Evolutionary conservation across 1,140 invertebrate species (phyloP), one percentile per base, ranked within the genome.

Genomic region (Atta texana): DNA sequence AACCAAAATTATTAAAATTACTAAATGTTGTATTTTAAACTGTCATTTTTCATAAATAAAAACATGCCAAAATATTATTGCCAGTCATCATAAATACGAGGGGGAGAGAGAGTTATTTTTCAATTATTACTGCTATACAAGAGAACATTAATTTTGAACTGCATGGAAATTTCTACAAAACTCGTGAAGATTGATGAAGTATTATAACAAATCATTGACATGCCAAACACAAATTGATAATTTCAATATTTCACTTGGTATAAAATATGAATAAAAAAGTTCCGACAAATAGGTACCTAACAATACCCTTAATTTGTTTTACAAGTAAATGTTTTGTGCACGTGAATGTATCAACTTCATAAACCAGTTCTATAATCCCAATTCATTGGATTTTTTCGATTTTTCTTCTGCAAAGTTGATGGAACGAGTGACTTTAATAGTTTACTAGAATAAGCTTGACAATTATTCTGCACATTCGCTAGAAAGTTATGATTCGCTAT

Each of bases 401-500:
- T 71, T 28, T 55, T 2, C 16, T 69, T 34, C 24, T n/a, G 8
- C 66, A 12, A 64, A 18, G 14, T 57, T 69, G 61, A 68, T 14
- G 14, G 16, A n/a, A 51, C 7, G 49, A 69, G 10, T 55, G 44
- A 55, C 51, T 69, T 44, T 59, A 49, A 69, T 55, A 57, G 34
- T 8, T 81, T 57, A 71, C 49, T 39, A 51, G 10, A 71, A 71
- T 81, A 57, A 57, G 63, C 66, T 71, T 51, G 77, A 69, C 51
- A 71, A 81, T 69, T 69, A 77, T 39, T 39, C 44, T 57, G 69
- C 51, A 55, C 64, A 18, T 14, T 81, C 21, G 51, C 34, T 69
- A 28, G 53, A 71, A 81, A 81, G 78, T 81, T 71, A 66, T 28
- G 51, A 81, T 57, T 81, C 16, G 28, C 49, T 55, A 57, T 81